These are phyloP conservation scores for Anarhynchus alexandrinus DNA, from an alignment of 2,113 vertebrate genomes.

Conservation along the genomic window DNA sequence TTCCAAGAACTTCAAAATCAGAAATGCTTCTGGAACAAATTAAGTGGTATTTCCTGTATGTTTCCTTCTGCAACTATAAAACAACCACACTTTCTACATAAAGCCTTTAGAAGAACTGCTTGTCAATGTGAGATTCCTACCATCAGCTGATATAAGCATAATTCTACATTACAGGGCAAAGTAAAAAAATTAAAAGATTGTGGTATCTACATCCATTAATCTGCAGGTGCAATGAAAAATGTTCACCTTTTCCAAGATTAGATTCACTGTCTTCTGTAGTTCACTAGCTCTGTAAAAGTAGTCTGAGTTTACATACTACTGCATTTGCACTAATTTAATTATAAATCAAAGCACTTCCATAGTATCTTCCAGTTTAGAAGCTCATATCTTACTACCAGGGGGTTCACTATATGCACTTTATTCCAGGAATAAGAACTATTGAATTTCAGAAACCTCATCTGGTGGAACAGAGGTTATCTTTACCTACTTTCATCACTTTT, in stretches of 20 bases:
- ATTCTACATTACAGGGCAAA: neutral
- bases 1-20: neutral
- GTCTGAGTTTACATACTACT: neutral
- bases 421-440: neutral
- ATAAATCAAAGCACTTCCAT: constrained; percentile 18
- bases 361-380: neutral
- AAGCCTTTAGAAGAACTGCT: neutral
- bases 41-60: neutral
- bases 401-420: neutral
- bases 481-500: neutral
- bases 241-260: neutral
- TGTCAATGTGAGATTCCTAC: neutral
- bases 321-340: neutral
- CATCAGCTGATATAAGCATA: neutral
- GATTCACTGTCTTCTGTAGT: neutral
- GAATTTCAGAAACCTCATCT: neutral
- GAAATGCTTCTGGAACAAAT: neutral
- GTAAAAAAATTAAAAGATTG: neutral
- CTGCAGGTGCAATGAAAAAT: neutral
- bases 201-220: neutral
- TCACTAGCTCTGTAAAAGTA: neutral
- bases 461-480: neutral
- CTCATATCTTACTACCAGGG: neutral
- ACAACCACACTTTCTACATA: neutral
- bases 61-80: neutral